A percentile compares a stretch with the other conserved stretches of the same genome.
These are phyloP conservation scores for Hololepta plana DNA, from an alignment of 2,888 invertebrate species.

Conservation along the genomic window DNA sequence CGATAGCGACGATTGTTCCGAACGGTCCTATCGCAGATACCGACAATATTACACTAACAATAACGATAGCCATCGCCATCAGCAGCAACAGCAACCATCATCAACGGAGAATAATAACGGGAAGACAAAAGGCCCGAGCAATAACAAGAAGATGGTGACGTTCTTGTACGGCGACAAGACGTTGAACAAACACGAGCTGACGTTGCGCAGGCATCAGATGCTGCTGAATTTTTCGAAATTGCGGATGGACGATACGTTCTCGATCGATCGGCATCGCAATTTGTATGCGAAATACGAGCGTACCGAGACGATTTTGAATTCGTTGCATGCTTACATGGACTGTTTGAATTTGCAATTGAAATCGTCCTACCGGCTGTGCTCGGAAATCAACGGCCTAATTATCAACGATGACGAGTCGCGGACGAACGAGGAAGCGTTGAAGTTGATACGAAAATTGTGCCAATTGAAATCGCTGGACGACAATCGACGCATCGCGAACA, in stretches of 20 bases:
- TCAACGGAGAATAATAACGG: too few species aligned
- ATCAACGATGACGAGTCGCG: constrained; percentile 9
- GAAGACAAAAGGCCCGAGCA: too few species aligned
- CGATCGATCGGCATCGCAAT: constrained; percentile 8
- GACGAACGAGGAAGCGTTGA: constrained; percentile 9
- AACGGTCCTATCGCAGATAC: too few species aligned
- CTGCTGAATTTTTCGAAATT: constrained; percentile 10
- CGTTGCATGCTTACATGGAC: constrained; percentile 9
- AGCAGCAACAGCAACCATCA: too few species aligned
- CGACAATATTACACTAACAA: too few species aligned
- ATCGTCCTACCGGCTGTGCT: constrained; percentile 11
- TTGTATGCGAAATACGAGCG: constrained; percentile 9
- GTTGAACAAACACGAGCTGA: constrained; percentile 8
- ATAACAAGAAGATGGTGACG: constrained; percentile 5
- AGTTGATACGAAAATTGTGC: constrained; percentile 10
- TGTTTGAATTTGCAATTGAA: constrained; percentile 10
- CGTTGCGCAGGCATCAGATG: constrained; percentile 9
- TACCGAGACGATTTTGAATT: constrained; percentile 8
- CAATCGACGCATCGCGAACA: constrained; percentile 5
- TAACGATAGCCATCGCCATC: too few species aligned
- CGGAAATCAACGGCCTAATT: constrained; percentile 10
- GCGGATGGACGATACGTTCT: constrained; percentile 10
- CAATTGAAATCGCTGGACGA: constrained; percentile 5
- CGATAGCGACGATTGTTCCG: too few species aligned
- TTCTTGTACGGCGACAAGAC: constrained; percentile 5